Percentiles rank a stretch among this genome's conserved stretches.
These are phyloP conservation scores for Parnassius glacialis DNA, from an alignment of 2,888 invertebrate genomes.

Conservation along the genomic window DNA sequence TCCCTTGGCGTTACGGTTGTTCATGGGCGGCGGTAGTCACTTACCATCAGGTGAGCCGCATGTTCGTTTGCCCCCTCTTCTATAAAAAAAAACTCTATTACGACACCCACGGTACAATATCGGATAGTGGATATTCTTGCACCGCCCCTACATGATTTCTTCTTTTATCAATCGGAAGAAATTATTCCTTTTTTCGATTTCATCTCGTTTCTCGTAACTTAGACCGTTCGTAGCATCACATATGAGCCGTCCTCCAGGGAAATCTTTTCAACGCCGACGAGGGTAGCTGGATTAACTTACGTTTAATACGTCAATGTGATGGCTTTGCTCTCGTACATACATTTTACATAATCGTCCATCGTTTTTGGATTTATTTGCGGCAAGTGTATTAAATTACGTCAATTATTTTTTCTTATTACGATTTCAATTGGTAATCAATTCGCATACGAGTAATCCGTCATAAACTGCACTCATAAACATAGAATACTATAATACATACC, in stretches of 20 bases:
- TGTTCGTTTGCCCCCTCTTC: too few species aligned
- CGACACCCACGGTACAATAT: too few species aligned
- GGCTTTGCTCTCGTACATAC: constrained; percentile 44
- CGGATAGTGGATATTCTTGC: too few species aligned
- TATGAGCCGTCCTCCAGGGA: constrained; percentile 57
- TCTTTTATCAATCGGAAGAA: background rate
- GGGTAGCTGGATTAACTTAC: constrained; percentile 68
- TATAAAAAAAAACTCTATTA: too few species aligned
- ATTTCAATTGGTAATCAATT: too few species aligned
- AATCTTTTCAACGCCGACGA: constrained; percentile 71
- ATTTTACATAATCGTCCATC: constrained; percentile 53
- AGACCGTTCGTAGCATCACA: constrained; percentile 44
- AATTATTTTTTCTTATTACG: background rate
- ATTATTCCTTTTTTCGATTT: background rate
- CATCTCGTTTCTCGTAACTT: constrained; percentile 30
- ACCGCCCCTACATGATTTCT: too few species aligned
- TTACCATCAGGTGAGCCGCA: too few species aligned
- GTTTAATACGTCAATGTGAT: constrained; percentile 71
- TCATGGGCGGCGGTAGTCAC: too few species aligned
- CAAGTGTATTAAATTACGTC: constrained; percentile 11
- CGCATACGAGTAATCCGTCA: too few species aligned
- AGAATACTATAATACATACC: too few species aligned
- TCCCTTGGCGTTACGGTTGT: too few species aligned
- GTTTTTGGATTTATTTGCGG: constrained; percentile 10
- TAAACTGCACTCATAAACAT: too few species aligned